Conservation (phyloP, 2,113 vertebrate genomes). For the Edolisoma coerulescens region DNA sequence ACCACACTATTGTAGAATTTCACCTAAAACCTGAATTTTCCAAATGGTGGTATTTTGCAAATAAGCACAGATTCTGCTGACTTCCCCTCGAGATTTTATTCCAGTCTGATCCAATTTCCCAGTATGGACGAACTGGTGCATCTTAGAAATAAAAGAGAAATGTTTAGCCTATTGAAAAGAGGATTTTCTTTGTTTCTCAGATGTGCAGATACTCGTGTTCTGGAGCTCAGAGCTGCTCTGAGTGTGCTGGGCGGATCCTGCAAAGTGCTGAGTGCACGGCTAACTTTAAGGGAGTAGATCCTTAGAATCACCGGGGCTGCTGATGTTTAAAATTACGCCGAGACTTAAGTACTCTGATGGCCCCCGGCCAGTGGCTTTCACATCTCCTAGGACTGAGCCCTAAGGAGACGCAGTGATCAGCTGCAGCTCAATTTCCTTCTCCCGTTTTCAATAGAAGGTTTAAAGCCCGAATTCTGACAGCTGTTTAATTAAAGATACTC, state of each 20-base stretch:
- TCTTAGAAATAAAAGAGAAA: not conserved
- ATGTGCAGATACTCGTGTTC: not conserved
- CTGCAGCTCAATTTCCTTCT: not conserved
- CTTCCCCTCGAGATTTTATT: not conserved
- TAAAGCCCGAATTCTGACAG: not conserved
- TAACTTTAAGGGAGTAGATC: constrained; percentile 51
- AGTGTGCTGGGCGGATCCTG: constrained; percentile 4
- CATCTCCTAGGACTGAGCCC: not conserved
- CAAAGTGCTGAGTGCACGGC: constrained; percentile 36
- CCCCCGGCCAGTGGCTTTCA: constrained; percentile 6
- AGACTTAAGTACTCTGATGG: not conserved
- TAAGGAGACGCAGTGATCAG: not conserved
- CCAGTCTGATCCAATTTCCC: not conserved
- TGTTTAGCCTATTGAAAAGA: not conserved
- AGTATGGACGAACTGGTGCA: not conserved
- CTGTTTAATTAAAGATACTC: not conserved
- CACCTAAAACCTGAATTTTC: not conserved
- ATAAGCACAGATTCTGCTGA: not conserved
- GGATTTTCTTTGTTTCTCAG: constrained; percentile 14
- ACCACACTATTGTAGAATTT: not conserved
- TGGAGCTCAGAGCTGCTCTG: not conserved
- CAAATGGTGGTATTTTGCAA: not conserved
- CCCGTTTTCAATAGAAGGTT: not conserved
- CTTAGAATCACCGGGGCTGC: constrained; percentile 3
- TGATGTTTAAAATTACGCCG: constrained; percentile 18